These are phyloP conservation scores for Crepidodera aurea DNA, from an alignment of 2,888 invertebrate genomes.

Conservation along the genomic window DNA sequence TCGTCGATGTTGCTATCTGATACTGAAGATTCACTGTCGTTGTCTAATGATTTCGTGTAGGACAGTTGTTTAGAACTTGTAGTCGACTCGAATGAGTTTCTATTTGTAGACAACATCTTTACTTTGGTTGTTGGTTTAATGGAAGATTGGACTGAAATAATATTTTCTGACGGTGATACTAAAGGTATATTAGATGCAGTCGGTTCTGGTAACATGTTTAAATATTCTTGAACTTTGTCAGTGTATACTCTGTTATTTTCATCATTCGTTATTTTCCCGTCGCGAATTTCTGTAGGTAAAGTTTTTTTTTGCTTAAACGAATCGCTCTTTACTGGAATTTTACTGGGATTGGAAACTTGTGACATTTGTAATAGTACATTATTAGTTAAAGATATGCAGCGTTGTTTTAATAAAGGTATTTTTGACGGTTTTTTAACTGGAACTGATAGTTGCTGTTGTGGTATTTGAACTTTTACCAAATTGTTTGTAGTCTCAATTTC, in stretches of 20 bases:
- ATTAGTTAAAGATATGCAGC: conserved; percentile 48
- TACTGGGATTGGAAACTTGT: conserved; percentile 48
- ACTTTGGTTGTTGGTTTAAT: conserved; percentile 31
- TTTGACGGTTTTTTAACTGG: conserved; percentile 53
- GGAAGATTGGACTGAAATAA: background rate
- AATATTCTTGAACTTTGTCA: conserved; percentile 10
- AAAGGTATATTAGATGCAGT: background rate
- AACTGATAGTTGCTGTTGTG: conserved; percentile 52
- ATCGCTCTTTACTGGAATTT: conserved; percentile 52
- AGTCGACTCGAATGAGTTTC: conserved; percentile 57
- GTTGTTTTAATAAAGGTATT: conserved; percentile 57
- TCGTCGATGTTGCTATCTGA: conserved; percentile 62
- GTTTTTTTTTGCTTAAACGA: conserved; percentile 6
- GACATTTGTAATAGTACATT: conserved; percentile 48
- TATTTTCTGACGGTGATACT: background rate
- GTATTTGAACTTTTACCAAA: conserved; percentile 54
- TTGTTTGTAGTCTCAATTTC: conserved; percentile 32
- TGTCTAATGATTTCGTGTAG: conserved; percentile 60
- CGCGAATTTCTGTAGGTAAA: conserved; percentile 1
- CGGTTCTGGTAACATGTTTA: conserved; percentile 4
- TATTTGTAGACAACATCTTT: conserved; percentile 48
- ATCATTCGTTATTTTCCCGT: background rate
- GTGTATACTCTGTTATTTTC: background rate
- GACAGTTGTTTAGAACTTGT: conserved; percentile 57
- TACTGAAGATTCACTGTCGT: conserved; percentile 60